Conservation (phyloP, 1,140 invertebrate genomes). For the Sminthurides bifidus region DNA sequence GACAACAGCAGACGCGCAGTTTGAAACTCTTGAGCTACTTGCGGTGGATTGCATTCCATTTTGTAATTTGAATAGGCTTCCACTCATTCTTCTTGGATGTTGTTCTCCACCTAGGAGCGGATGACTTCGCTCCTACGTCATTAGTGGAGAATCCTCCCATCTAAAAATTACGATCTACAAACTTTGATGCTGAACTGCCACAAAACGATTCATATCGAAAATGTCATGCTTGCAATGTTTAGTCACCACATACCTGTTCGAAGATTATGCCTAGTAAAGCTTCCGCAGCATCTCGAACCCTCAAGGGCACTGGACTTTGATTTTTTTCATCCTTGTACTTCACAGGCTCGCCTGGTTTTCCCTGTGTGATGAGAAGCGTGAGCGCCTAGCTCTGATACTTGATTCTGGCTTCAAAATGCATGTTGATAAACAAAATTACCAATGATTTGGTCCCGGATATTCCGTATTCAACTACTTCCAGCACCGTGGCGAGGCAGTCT, state of each 20-base stretch:
- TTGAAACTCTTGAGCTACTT: conserved; percentile 37
- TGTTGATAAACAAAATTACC: too few relatives aligned
- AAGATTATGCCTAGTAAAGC: conserved; percentile 77
- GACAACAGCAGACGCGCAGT: conserved; percentile 85
- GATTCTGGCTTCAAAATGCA: too few relatives aligned
- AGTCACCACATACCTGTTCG: conserved; percentile 63
- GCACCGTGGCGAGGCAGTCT: conserved; percentile 78
- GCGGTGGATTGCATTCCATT: conserved; percentile 67
- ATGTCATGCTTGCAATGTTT: too few relatives aligned
- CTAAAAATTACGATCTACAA: neutral
- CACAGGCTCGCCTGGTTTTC: conserved; percentile 73
- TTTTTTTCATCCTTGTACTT: conserved; percentile 94
- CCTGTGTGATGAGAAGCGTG: conserved; percentile 45
- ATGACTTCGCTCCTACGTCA: too few relatives aligned
- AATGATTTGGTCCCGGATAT: conserved; percentile 85
- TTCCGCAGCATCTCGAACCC: conserved; percentile 90
- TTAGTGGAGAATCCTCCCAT: conserved; percentile 22
- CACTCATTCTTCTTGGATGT: conserved; percentile 22
- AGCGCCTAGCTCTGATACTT: too few relatives aligned
- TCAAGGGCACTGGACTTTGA: conserved; percentile 86
- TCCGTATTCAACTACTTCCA: conserved; percentile 94
- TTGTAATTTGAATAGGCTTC: conserved; percentile 29
- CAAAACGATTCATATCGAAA: neutral
- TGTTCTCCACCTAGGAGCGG: conserved; percentile 20
- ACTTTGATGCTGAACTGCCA: neutral